Conservation (phyloP, 2,113 vertebrate genomes). For the Prietella phreatophila region DNA sequence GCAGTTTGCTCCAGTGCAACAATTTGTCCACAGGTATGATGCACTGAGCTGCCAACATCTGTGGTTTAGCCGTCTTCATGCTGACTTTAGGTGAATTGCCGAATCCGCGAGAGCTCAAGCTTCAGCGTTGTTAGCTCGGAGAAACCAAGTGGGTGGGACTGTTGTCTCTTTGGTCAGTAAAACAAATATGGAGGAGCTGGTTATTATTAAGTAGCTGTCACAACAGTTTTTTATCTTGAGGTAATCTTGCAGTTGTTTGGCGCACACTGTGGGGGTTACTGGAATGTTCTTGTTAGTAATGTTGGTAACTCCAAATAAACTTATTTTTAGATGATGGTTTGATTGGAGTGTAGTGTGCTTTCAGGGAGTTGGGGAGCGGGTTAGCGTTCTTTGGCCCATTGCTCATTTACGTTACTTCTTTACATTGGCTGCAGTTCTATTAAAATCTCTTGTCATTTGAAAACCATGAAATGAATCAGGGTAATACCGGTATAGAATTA, state of each 20-base stretch:
- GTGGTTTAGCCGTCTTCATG: neutral
- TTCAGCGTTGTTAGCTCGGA: neutral
- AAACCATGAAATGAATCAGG: neutral
- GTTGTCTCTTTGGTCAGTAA: neutral
- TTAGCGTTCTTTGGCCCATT: neutral
- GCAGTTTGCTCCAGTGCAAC: too few relatives aligned
- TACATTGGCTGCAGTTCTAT: neutral
- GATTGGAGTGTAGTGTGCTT: neutral
- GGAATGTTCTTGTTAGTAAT: neutral
- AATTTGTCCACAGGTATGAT: neutral
- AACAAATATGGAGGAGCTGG: neutral
- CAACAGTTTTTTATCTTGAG: neutral
- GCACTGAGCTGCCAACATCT: neutral
- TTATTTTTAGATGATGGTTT: neutral
- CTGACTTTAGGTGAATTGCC: neutral
- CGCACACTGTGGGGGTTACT: neutral
- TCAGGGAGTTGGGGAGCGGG: neutral
- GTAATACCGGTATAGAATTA: neutral
- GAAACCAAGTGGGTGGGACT: neutral
- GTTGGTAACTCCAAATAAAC: neutral
- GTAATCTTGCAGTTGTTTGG: neutral
- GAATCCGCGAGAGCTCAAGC: neutral
- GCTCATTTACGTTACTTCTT: neutral
- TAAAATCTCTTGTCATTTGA: neutral
- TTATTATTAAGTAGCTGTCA: neutral